Conservation (phyloP, 2,888 invertebrate species). For the Heteropelma amictum region DNA sequence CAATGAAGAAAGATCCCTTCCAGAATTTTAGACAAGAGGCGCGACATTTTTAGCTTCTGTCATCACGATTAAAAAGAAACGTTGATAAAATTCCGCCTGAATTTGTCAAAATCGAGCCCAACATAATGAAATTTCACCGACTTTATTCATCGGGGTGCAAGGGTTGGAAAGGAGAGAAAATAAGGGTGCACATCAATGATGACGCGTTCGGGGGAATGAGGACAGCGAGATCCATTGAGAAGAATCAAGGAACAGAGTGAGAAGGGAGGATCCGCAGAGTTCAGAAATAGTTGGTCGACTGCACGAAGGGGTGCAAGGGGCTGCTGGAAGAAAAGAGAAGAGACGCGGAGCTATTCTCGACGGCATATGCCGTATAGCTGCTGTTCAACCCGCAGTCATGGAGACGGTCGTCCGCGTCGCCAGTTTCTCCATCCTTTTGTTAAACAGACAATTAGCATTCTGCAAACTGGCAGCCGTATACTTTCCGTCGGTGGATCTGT, state of each 20-base stretch:
- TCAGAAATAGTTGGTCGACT: conserved; percentile 7
- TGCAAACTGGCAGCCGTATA: conserved; percentile 54
- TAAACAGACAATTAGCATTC: conserved; percentile 68
- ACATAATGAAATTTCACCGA: neutral
- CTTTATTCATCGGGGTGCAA: no score
- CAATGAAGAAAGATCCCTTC: no score
- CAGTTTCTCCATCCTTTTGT: conserved; percentile 59
- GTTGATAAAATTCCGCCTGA: no score
- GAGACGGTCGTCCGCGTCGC: conserved; percentile 33
- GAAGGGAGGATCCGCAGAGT: conserved; percentile 25
- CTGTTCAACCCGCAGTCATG: conserved; percentile 23
- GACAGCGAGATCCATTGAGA: conserved; percentile 1
- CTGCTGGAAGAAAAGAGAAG: conserved; percentile 26
- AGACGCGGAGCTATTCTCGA: conserved; percentile 4
- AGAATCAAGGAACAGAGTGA: neutral
- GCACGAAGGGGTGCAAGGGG: conserved; percentile 25
- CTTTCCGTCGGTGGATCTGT: no score
- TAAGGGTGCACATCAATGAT: no score
- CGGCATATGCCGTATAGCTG: conserved; percentile 1
- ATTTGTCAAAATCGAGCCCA: no score
- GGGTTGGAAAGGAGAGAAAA: conserved; percentile 29
- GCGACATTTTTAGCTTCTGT: no score
- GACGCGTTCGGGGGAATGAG: conserved; percentile 21
- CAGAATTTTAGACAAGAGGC: no score
- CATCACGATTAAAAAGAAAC: no score